These are phyloP conservation scores for Macrochelys suwanniensis DNA, from an alignment of 2,797 vertebrate species.

Conservation along the genomic window DNA sequence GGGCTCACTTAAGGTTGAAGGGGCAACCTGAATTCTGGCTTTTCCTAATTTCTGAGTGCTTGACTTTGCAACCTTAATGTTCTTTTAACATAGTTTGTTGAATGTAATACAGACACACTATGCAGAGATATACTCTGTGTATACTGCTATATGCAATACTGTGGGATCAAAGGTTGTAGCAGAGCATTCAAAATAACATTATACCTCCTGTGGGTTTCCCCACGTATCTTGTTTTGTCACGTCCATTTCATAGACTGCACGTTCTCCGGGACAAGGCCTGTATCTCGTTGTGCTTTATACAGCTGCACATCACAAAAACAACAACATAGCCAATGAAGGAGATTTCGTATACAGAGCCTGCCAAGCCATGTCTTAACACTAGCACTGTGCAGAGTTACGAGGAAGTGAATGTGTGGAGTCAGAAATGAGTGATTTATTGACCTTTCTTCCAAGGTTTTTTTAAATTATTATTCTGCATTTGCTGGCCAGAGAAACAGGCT, in stretches of 20 bases:
- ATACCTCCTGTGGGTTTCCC: neutral
- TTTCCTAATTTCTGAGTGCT: too few relatives aligned
- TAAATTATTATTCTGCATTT: neutral
- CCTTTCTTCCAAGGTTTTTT: neutral
- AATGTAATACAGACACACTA: neutral
- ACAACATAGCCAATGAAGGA: neutral
- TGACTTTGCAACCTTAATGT: too few relatives aligned
- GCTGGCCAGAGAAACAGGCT: neutral
- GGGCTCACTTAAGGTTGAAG: too few relatives aligned
- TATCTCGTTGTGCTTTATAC: neutral
- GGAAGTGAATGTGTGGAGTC: neutral
- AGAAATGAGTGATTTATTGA: neutral
- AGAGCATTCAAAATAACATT: neutral
- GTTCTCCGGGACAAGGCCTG: neutral
- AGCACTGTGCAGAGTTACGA: too few relatives aligned
- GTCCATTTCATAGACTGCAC: too few relatives aligned
- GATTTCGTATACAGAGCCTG: too few relatives aligned
- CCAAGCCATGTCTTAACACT: too few relatives aligned
- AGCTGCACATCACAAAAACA: neutral
- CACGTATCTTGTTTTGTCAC: neutral
- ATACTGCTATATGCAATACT: too few relatives aligned
- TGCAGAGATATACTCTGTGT: neutral
- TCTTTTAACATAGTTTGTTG: too few relatives aligned
- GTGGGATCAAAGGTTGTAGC: neutral
- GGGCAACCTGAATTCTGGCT: too few relatives aligned